phyloP scores from a whole-genome alignment of 2,888 invertebrate species.

The Eupithecia pulchellata region DNA sequence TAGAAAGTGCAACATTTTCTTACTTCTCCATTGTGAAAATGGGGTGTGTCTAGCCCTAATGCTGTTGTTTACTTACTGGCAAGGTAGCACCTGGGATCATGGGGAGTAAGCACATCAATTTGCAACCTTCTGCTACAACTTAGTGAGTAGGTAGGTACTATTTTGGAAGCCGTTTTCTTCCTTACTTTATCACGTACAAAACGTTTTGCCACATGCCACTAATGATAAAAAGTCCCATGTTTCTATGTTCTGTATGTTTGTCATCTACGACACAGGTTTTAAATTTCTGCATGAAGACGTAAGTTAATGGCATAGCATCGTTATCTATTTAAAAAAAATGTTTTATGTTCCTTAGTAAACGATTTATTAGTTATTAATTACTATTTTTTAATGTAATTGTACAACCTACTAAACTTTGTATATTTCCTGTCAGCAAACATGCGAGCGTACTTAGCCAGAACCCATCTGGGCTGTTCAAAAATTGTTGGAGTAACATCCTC shows the following conservation, averaged over 20 bases:
- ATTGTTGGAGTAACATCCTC: not conserved
- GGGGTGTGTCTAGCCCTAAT: conserved; percentile 2
- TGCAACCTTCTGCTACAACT: not conserved
- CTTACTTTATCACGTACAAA: not conserved
- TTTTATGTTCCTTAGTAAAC: no score
- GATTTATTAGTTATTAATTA: no score
- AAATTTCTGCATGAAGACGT: no score
- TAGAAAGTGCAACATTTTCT: not conserved
- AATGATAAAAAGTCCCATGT: not conserved
- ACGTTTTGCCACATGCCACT: not conserved
- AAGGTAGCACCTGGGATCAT: not conserved
- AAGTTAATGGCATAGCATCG: no score
- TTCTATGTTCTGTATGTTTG: no score
- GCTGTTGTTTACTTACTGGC: conserved; percentile 10
- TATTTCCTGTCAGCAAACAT: not conserved
- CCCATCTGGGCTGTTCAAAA: not conserved
- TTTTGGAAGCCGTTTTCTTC: not conserved
- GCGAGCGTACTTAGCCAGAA: not conserved
- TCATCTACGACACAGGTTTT: no score
- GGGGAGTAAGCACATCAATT: conserved; percentile 4
- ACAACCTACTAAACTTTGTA: not conserved
- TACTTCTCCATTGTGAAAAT: not conserved
- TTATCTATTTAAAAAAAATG: no score
- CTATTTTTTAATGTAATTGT: not conserved
- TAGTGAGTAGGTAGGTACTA: not conserved